Conservation (phyloP, 1,140 invertebrate genomes). For the Aphaenogaster ashmeadi region DNA sequence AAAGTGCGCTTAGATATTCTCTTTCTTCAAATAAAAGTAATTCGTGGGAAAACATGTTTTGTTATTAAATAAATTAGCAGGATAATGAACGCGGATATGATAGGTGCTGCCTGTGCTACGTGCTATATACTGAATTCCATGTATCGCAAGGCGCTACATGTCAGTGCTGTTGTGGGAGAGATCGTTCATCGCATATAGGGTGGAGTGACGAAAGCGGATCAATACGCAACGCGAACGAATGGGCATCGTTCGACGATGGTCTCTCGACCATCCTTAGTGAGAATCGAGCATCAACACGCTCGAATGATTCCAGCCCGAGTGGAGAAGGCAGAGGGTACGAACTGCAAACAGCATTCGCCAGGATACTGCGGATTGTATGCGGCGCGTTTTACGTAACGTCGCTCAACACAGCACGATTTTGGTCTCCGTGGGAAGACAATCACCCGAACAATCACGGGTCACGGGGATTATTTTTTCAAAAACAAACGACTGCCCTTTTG, state of each 20-base stretch:
- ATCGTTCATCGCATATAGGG: constrained; percentile 68
- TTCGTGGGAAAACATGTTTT: neutral
- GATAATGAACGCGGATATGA: constrained; percentile 18
- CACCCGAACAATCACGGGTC: neutral
- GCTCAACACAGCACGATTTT: neutral
- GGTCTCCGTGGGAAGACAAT: neutral
- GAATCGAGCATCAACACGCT: constrained; percentile 12
- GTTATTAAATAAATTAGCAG: constrained; percentile 15
- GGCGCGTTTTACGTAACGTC: constrained; percentile 17
- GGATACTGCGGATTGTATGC: neutral
- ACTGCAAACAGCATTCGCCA: neutral
- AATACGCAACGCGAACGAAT: constrained; percentile 72
- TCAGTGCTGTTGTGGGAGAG: constrained; percentile 46
- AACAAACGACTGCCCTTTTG: neutral
- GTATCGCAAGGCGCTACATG: constrained; percentile 10
- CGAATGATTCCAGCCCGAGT: constrained; percentile 19
- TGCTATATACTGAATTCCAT: neutral
- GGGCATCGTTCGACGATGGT: constrained; percentile 57
- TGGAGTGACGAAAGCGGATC: constrained; percentile 68
- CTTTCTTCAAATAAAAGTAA: constrained; percentile 7
- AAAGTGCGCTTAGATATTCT: neutral
- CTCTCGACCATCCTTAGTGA: constrained; percentile 24
- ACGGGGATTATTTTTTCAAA: constrained; percentile 3
- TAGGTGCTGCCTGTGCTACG: neutral
- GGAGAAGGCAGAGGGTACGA: neutral